These are phyloP conservation scores for Lutjanus campechanus DNA, from an alignment of 2,797 vertebrate genomes.

Conservation along the genomic window DNA sequence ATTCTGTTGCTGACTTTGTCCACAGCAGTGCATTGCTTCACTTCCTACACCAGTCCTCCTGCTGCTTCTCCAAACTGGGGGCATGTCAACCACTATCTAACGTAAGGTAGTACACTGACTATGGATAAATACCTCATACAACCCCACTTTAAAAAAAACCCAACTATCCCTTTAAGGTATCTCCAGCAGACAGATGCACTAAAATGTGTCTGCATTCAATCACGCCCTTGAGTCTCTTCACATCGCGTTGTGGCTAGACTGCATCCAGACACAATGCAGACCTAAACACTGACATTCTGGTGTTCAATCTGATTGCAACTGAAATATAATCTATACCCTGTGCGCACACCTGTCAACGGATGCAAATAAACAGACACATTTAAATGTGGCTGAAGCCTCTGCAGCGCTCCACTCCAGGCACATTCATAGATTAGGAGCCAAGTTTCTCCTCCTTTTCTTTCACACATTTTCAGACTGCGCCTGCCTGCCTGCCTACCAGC, in stretches of 20 bases:
- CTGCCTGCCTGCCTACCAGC: conserved; percentile 20
- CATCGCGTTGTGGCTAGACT: neutral
- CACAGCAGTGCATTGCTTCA: no score
- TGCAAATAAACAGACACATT: neutral
- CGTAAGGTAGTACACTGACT: no score
- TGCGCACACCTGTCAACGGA: neutral
- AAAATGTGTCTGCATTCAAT: neutral
- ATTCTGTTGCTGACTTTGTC: no score
- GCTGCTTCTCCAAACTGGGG: no score
- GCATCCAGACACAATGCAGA: neutral
- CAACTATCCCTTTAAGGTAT: no score
- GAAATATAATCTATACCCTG: neutral
- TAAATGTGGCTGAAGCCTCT: neutral
- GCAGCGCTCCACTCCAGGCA: neutral
- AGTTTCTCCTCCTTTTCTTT: conserved; percentile 13
- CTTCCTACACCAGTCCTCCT: no score
- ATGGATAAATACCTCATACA: no score
- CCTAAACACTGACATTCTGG: neutral
- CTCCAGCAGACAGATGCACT: neutral
- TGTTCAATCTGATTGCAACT: neutral
- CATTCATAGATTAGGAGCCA: conserved; percentile 21
- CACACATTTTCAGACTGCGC: conserved; percentile 26
- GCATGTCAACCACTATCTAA: no score
- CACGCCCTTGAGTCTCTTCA: neutral
- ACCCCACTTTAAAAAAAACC: no score